Evolutionary conservation across 2,113 vertebrate species (phyloP), one percentile per base, ranked within the genome.

Genomic region (Brachypteracias leptosomus): DNA sequence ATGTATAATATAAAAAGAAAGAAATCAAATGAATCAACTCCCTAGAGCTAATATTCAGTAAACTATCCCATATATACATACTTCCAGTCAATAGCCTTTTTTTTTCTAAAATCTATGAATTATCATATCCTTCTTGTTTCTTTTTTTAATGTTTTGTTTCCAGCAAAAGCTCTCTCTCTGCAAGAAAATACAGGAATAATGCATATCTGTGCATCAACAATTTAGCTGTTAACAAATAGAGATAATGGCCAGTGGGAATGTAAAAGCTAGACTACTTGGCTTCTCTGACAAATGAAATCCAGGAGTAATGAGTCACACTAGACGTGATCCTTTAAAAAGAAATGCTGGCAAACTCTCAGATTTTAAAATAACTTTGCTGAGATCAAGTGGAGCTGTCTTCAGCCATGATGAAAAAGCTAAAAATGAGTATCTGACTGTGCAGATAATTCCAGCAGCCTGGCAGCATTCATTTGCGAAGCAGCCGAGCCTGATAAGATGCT

Each of bases 351-450:
- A 96, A 96, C 70, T 95, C 93, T 88, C 92, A 78, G 90, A 93
- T 96, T 97, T 95, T 96, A 97, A 97, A 98, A 97, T 96, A 97
- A 96, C 90, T 96, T 97, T 93, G 65, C 89, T 92, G 90, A 96
- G 89, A 95, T 97, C 74, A 95, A 97, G 88, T 73, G 92, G 55
- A 93, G 80, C 81, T 97, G 95, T 97, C 96, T 96, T 95, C 74
- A 93, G 85, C 71, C 91, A 71, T 92, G 85, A 97, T 95, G 88
- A 90, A 97, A 96, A 96, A 93, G 76, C 89, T 93, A 89, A 95
- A 97, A 96, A 77, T 85, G 78, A 96, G 91, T 90, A 77, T 94
- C 86, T 96, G 85, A 93, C 89, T 95, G 79, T 62, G 93, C 77
- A 92, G 80, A 94, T 97, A 95, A 95, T 76, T 94, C 90, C 91